Conservation (phyloP, 2,113 vertebrate genomes). For the Perca flavescens region DNA sequence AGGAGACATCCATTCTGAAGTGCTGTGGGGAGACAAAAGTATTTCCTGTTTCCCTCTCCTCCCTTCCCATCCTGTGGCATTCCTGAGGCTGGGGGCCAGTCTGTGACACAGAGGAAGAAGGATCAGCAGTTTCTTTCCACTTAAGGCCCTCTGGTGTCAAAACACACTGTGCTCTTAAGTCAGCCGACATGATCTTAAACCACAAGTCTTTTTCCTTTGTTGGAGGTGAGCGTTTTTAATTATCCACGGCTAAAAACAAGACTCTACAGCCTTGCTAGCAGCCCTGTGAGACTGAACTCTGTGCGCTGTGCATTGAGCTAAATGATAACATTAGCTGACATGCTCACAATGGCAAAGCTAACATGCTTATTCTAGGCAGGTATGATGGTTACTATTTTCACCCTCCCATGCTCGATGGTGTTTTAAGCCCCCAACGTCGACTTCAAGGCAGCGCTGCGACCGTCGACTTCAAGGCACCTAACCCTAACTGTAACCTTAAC, state of each 20-base stretch:
- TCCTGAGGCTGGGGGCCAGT: slow-evolving; percentile 67
- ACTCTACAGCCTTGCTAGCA: not conserved
- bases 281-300: slow-evolving; percentile 6
- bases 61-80: slow-evolving; percentile 72
- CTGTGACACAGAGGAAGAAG: slow-evolving; percentile 67
- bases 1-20: slow-evolving; percentile 55
- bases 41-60: slow-evolving; percentile 78
- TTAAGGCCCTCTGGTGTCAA: slow-evolving; percentile 64
- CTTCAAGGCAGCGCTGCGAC: too few species aligned
- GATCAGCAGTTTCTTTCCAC: slow-evolving; percentile 74
- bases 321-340: slow-evolving; percentile 5
- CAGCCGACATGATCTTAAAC: slow-evolving; percentile 38
- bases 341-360: not conserved
- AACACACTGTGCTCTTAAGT: slow-evolving; percentile 47
- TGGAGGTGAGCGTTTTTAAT: slow-evolving; percentile 47
- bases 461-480: too few species aligned
- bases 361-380: not conserved
- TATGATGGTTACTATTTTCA: not conserved
- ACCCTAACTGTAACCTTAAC: too few species aligned
- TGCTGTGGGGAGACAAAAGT: slow-evolving; percentile 69
- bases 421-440: too few species aligned
- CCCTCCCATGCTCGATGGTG: not conserved
- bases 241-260: slow-evolving; percentile 11
- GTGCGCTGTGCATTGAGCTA: not conserved
- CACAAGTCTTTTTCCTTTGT: slow-evolving; percentile 65